A percentile compares a stretch with the other conserved stretches of the same genome.
Evolutionary conservation across 92 coral and sea anemone species (phyloP).

Genomic region (Chrysogorgia sp.): DNA sequence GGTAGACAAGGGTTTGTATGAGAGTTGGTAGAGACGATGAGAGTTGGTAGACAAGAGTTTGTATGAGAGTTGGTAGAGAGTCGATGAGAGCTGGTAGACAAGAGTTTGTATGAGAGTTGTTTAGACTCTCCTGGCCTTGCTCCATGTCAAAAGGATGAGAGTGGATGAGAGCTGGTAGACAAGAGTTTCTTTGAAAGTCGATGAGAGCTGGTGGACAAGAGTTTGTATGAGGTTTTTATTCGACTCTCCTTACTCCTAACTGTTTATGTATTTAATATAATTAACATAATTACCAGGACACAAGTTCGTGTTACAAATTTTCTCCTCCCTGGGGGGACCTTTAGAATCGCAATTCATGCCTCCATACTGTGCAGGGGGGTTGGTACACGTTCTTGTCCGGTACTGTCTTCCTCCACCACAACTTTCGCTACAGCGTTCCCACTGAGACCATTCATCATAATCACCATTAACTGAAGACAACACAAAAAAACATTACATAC

Average conservation of each 20-base stretch:
- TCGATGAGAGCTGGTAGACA: no score
- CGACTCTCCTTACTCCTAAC: neutral
- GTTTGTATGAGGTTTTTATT: neutral
- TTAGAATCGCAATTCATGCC: slow-evolving; percentile 75
- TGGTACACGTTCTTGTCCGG: slow-evolving; percentile 77
- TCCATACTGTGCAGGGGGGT: slow-evolving; percentile 81
- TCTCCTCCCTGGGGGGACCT: slow-evolving; percentile 73
- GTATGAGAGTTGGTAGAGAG: no score
- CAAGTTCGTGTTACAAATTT: slow-evolving; percentile 73
- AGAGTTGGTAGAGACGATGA: no score
- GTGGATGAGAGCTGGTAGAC: no score
- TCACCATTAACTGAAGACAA: slow-evolving; percentile 73
- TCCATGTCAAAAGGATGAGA: neutral
- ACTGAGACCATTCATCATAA: slow-evolving; percentile 72
- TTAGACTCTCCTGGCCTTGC: no score
- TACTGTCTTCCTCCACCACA: slow-evolving; percentile 94
- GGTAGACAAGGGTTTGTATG: no score
- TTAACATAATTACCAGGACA: slow-evolving; percentile 73
- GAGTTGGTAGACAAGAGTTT: no score
- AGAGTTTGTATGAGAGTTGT: no score
- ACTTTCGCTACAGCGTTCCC: slow-evolving; percentile 75
- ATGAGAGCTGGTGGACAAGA: no score
- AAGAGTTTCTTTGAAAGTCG: no score
- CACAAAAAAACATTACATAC: neutral
- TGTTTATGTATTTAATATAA: neutral